A percentile compares a stretch with the other conserved stretches of the same genome.
phyloP scores from a whole-genome alignment of 1,140 invertebrate species.

The Mactra quadrangularis region DNA sequence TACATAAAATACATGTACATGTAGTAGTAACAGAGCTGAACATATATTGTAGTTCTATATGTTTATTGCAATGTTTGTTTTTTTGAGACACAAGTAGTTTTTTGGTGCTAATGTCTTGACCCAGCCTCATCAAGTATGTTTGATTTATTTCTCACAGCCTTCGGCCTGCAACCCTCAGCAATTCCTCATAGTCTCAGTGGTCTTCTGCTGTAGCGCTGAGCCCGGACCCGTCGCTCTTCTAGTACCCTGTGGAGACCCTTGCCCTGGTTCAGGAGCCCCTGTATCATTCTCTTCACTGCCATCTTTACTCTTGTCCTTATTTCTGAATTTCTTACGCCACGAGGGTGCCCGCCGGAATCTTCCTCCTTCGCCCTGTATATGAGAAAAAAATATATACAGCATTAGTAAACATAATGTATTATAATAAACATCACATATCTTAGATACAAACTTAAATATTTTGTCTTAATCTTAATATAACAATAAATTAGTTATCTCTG shows the following conservation, averaged over 20 bases:
- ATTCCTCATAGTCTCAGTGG: slow-evolving; percentile 68
- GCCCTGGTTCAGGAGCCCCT: slow-evolving; percentile 59
- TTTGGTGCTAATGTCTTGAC: too few relatives aligned
- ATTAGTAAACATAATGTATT: too few relatives aligned
- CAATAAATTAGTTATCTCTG: too few relatives aligned
- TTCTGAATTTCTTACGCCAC: slow-evolving; percentile 82
- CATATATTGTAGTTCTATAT: too few relatives aligned
- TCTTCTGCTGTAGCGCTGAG: slow-evolving; percentile 61
- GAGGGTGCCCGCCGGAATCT: slow-evolving; percentile 81
- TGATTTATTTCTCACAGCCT: not conserved
- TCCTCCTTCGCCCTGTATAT: slow-evolving; percentile 78
- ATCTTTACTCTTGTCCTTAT: slow-evolving; percentile 76
- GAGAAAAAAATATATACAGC: too few relatives aligned
- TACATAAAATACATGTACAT: too few relatives aligned
- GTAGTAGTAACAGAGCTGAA: too few relatives aligned
- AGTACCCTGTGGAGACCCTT: slow-evolving; percentile 70
- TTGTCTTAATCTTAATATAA: too few relatives aligned
- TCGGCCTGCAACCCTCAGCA: slow-evolving; percentile 40
- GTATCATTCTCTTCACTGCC: slow-evolving; percentile 69
- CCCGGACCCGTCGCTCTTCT: slow-evolving; percentile 60
- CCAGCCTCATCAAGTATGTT: not conserved
- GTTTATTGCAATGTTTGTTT: too few relatives aligned
- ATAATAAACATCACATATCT: too few relatives aligned
- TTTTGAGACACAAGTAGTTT: too few relatives aligned
- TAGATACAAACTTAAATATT: too few relatives aligned